A percentile compares a stretch with the other conserved stretches of the same genome.
phyloP scores from a whole-genome alignment of 2,113 vertebrate genomes.

The Strix aluco region DNA sequence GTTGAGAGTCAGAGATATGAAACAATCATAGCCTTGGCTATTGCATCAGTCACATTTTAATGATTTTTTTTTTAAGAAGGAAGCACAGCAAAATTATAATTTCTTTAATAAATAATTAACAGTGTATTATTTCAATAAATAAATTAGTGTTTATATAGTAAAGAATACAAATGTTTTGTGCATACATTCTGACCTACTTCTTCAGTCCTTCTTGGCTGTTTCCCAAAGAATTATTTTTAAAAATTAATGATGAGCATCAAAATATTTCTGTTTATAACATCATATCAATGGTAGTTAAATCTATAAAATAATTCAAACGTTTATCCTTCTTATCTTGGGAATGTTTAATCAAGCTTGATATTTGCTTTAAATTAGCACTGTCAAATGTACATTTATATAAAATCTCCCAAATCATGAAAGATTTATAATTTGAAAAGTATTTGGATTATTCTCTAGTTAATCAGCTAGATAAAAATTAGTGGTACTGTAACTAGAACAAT shows the following conservation, averaged over 20 bases:
- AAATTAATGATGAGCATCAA: conserved; percentile 85
- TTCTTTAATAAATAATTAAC: conserved; percentile 82
- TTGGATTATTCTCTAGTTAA: conserved; percentile 92
- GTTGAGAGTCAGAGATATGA: conserved; percentile 50
- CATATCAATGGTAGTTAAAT: conserved; percentile 87
- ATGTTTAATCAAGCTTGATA: conserved; percentile 96
- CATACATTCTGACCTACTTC: conserved; percentile 73
- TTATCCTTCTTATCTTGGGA: conserved; percentile 88
- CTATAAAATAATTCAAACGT: conserved; percentile 92
- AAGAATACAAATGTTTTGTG: conserved; percentile 80
- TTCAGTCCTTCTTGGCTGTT: conserved; percentile 68
- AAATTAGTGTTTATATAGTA: conserved; percentile 78
- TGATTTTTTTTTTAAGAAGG: conserved; percentile 50
- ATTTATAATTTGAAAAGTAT: conserved; percentile 96
- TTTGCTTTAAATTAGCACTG: conserved; percentile 98
- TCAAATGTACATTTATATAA: conserved; percentile 94
- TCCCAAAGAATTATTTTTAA: conserved; percentile 78
- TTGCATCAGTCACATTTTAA: conserved; percentile 65
- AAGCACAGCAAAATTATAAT: conserved; percentile 76
- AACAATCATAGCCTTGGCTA: conserved; percentile 50
- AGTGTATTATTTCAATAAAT: conserved; percentile 79
- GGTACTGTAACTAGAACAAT: conserved; percentile 75
- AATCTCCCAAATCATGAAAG: conserved; percentile 97
- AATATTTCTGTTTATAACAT: conserved; percentile 92
- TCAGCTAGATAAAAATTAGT: conserved; percentile 82